Evolutionary conservation across 2,888 invertebrate species (phyloP), one percentile per base, ranked within the genome.

Genomic region (Sialis fuliginosa): DNA sequence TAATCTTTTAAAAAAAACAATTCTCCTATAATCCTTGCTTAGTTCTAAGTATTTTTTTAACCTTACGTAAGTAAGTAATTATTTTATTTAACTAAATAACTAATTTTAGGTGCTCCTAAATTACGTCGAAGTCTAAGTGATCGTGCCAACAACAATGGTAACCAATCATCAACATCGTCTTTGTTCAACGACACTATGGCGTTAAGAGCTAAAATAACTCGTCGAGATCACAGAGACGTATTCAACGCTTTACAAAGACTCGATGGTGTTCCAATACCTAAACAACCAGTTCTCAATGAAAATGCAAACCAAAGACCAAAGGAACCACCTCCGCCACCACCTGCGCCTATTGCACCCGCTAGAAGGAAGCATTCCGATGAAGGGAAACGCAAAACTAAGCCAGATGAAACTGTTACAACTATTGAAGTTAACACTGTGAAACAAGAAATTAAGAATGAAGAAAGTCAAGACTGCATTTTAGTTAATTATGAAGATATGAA

Each of bases 121-220:
- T 54, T 69, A 13, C 58, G 63, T 10, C 57, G 68, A 46, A 65
- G 64, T 49, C 56, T 62, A 39, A 69, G 68, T 55, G 68, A 68
- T 47, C 62, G 68, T 8, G 55, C 60, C 10, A 42, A 45, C 9
- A 46, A 47, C 8, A 30, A 37, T 7, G 7, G 39, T 7, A n/a
- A 35, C 33, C 34, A 37, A 22, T 13, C 41, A 30, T 10, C 12
- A 6, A 6, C 22, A 7, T 22, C 41, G 1, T n/a, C 22, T n/a
- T n/a, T 10, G 6, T 85, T 84, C 62, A 71, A 81, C 60, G 89
- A 90, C 62, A 88, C 88, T 31, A 89, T 88, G 82, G 81, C 88
- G 30, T 68, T 89, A 55, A 74, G 87, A 54, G 70, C 78, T 46
- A 62, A 64, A 8, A 67, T 66, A 52, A 68, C 68, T 56, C 74